Percentiles rank a stretch among this genome's conserved stretches.
Evolutionary conservation across 2,113 vertebrate species (phyloP).

Genomic region (Cebidichthys violaceus): DNA sequence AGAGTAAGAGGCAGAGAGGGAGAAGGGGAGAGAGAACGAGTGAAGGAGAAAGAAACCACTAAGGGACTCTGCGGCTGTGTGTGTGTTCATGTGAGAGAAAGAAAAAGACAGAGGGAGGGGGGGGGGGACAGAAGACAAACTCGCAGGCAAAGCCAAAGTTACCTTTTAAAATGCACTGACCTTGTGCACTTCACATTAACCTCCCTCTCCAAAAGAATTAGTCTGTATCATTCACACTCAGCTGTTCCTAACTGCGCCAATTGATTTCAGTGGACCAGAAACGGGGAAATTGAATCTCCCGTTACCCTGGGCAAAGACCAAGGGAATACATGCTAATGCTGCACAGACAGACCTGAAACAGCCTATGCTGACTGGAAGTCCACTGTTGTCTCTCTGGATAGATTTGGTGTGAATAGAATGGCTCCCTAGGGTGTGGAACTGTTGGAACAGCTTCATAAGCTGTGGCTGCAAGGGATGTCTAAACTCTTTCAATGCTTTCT

Average conservation of each 20-base stretch:
- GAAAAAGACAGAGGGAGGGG: slow-evolving; percentile 43
- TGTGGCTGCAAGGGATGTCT: slow-evolving; percentile 23
- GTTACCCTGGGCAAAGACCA: slow-evolving; percentile 49
- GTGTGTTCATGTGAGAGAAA: slow-evolving; percentile 69
- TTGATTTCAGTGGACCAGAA: slow-evolving; percentile 65
- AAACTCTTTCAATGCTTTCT: slow-evolving; percentile 22
- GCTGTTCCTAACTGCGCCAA: slow-evolving; percentile 52
- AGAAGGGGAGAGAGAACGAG: slow-evolving; percentile 41
- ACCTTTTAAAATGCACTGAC: slow-evolving; percentile 71
- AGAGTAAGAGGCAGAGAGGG: slow-evolving; percentile 18
- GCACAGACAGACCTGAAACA: slow-evolving; percentile 42
- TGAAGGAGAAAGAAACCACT: slow-evolving; percentile 62
- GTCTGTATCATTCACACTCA: slow-evolving; percentile 61
- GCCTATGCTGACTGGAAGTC: slow-evolving; percentile 33
- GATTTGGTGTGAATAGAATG: slow-evolving; percentile 46
- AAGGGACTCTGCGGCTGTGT: slow-evolving; percentile 57
- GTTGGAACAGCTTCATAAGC: slow-evolving; percentile 47
- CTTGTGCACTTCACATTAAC: slow-evolving; percentile 71
- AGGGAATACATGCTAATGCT: slow-evolving; percentile 55
- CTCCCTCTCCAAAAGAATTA: slow-evolving; percentile 58
- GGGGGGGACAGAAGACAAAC: slow-evolving; percentile 34
- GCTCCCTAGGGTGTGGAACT: slow-evolving; percentile 36
- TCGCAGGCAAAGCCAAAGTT: slow-evolving; percentile 66
- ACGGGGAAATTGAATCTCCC: slow-evolving; percentile 57
- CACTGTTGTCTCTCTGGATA: slow-evolving; percentile 40